Percentiles rank a stretch among this genome's conserved stretches.
phyloP scores from a whole-genome alignment of 2,888 invertebrate genomes.

The Bombylius discolor region DNA sequence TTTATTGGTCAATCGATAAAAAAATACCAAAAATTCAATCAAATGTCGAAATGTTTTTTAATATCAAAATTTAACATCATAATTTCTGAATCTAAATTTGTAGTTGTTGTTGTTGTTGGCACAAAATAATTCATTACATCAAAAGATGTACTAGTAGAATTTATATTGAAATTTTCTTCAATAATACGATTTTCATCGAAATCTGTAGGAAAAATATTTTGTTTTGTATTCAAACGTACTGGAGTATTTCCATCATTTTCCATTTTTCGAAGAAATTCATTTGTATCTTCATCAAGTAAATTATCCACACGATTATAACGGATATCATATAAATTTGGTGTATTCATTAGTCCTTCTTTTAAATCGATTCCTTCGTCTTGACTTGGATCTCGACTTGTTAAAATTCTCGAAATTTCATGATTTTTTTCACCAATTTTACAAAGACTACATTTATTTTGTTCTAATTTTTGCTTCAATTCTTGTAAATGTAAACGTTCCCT shows the following conservation, averaged over 20 bases:
- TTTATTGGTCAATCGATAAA: too few relatives aligned
- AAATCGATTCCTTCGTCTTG: neutral
- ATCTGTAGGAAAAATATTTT: too few relatives aligned
- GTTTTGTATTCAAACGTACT: too few relatives aligned
- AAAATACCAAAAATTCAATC: neutral
- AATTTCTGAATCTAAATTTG: slow-evolving; percentile 1
- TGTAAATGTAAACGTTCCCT: slow-evolving; percentile 32
- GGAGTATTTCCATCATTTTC: neutral
- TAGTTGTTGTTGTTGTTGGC: neutral
- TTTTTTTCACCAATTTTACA: slow-evolving; percentile 30
- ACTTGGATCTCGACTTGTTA: slow-evolving; percentile 10
- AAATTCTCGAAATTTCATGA: slow-evolving; percentile 21
- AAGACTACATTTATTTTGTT: slow-evolving; percentile 28
- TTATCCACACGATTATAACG: slow-evolving; percentile 7
- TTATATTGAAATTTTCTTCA: too few relatives aligned
- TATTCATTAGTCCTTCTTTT: neutral
- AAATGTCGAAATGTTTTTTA: slow-evolving; percentile 1
- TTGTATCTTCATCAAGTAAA: slow-evolving; percentile 28
- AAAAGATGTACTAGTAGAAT: neutral
- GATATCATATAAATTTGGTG: neutral
- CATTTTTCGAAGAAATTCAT: slow-evolving; percentile 28
- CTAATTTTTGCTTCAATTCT: slow-evolving; percentile 23
- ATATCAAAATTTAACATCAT: slow-evolving; percentile 3
- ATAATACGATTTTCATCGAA: too few relatives aligned
- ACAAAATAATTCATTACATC: neutral